phyloP scores from a whole-genome alignment of 1,140 invertebrate species.

The Trichonephila inaurata region DNA sequence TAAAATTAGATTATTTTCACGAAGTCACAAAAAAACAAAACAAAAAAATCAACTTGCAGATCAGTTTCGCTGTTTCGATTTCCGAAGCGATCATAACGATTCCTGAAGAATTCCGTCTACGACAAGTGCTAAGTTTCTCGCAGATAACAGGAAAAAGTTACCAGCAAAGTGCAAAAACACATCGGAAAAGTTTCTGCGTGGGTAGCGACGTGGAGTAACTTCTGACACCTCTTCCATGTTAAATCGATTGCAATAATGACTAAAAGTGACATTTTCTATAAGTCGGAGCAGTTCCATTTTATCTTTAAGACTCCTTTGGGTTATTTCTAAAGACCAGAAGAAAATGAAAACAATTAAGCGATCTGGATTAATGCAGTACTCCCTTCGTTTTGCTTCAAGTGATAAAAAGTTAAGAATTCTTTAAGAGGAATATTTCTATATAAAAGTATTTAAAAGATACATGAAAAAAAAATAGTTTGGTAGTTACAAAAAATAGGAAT shows the following conservation, averaged over 20 bases:
- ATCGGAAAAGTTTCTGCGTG: constrained; percentile 15
- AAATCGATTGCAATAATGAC: constrained; percentile 46
- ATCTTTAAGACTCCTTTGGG: neutral
- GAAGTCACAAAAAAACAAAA: no score
- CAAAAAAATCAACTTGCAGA: neutral
- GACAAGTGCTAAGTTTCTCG: constrained; percentile 37
- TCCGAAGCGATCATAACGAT: constrained; percentile 40
- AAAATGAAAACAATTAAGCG: neutral
- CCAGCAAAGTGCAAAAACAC: neutral
- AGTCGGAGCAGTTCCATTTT: neutral
- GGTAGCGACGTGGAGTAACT: neutral
- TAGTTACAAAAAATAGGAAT: no score
- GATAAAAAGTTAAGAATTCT: neutral
- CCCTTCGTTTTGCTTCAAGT: neutral
- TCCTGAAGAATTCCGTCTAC: constrained; percentile 17
- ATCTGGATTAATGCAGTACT: neutral
- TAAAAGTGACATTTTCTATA: constrained; percentile 36
- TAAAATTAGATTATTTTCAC: no score
- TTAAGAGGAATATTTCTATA: neutral
- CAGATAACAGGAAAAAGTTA: neutral
- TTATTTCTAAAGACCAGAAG: neutral
- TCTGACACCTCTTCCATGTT: constrained; percentile 32
- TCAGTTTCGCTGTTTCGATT: neutral
- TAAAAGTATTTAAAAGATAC: neutral
- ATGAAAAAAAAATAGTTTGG: neutral